Percentiles rank a stretch among this genome's conserved stretches.
These are phyloP conservation scores for Alloplasta piceator DNA, from an alignment of 2,888 invertebrate species.

Conservation along the genomic window DNA sequence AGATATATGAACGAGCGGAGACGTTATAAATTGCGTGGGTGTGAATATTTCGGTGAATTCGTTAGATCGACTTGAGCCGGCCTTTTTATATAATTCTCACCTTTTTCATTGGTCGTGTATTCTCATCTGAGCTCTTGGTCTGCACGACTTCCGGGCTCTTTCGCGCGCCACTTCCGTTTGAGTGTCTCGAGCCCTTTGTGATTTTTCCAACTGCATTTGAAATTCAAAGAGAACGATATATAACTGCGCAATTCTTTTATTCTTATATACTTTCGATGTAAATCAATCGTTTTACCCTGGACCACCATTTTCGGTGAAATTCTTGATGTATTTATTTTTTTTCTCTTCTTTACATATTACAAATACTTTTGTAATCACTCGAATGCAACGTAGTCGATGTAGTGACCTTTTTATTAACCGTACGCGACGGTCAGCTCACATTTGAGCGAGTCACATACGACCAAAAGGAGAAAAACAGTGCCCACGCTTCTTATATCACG, in stretches of 20 bases:
- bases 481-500: conserved; percentile 32
- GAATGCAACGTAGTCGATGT: conserved; percentile 1
- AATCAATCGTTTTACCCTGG: conserved; percentile 32
- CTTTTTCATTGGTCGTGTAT: conserved; percentile 46
- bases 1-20: no score
- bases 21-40: not conserved
- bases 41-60: no score
- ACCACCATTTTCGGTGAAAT: conserved; percentile 31
- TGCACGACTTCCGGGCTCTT: conserved; percentile 48
- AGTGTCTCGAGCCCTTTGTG: conserved; percentile 52
- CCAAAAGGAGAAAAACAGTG: conserved; percentile 40
- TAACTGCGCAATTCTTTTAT: not conserved
- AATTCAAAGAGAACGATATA: not conserved
- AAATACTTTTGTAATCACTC: conserved; percentile 11
- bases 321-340: no score
- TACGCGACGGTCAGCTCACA: conserved; percentile 26
- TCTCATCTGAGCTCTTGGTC: conserved; percentile 32
- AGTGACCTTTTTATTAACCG: conserved; percentile 41
- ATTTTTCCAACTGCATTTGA: conserved; percentile 55
- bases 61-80: not conserved
- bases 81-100: conserved; percentile 35
- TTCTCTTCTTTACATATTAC: conserved; percentile 3
- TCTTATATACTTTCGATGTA: not conserved
- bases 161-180: conserved; percentile 36
- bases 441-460: conserved; percentile 35